Evolutionary conservation across 2,888 invertebrate species (phyloP).

Genomic region (Epinotia ramella): DNA sequence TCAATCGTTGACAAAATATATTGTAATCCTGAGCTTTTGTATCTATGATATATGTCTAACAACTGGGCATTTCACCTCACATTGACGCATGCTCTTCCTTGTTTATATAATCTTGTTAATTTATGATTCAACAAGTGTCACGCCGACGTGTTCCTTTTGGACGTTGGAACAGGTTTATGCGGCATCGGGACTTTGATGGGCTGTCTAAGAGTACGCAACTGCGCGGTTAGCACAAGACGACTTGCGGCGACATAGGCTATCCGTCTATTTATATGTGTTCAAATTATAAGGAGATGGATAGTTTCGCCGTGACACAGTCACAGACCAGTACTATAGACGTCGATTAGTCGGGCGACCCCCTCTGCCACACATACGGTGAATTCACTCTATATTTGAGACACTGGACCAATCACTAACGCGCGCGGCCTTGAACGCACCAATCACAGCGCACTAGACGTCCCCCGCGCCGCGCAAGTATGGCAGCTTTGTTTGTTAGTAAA

Average conservation of each 20-base stretch:
- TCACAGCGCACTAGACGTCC: too few relatives aligned
- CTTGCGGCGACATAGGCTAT: neutral
- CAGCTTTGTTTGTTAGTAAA: too few relatives aligned
- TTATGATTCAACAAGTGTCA: slow-evolving; percentile 65
- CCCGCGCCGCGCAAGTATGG: too few relatives aligned
- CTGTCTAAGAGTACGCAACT: neutral
- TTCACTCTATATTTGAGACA: too few relatives aligned
- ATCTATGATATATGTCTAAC: slow-evolving; percentile 52
- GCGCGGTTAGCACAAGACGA: neutral
- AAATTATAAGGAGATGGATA: too few relatives aligned
- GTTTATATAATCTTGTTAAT: slow-evolving; percentile 61
- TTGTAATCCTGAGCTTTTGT: neutral
- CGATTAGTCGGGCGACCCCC: too few relatives aligned
- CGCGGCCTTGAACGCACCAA: too few relatives aligned
- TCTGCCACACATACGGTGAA: too few relatives aligned
- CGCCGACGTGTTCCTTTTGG: slow-evolving; percentile 36
- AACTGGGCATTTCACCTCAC: slow-evolving; percentile 62
- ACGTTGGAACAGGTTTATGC: slow-evolving; percentile 16
- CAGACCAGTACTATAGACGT: too few relatives aligned
- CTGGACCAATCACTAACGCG: too few relatives aligned
- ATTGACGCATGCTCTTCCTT: slow-evolving; percentile 65
- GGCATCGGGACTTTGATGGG: slow-evolving; percentile 6
- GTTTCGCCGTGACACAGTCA: too few relatives aligned
- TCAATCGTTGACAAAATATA: neutral
- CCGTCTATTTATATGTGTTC: too few relatives aligned